These are phyloP conservation scores for Crossocerus cetratus DNA, from an alignment of 2,888 invertebrate genomes.

Conservation along the genomic window DNA sequence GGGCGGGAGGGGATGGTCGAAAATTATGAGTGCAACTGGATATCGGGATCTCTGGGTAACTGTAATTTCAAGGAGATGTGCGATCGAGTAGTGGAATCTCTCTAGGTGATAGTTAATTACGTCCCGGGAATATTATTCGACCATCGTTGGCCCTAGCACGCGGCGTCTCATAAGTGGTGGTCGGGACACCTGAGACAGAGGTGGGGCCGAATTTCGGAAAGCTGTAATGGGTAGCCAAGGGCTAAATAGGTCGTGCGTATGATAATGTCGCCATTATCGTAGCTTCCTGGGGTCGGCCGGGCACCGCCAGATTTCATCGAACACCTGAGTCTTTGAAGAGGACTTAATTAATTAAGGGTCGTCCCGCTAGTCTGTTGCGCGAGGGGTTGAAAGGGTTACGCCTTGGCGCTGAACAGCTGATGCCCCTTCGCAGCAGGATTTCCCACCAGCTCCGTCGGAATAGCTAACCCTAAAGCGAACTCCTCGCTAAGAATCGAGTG, in stretches of 20 bases:
- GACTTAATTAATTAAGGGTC: conserved; percentile 75
- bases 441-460: too few relatives aligned
- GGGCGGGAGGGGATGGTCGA: conserved; percentile 6
- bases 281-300: conserved; percentile 57
- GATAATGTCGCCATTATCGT: conserved; percentile 76
- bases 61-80: too few relatives aligned
- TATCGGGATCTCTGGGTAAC: too few relatives aligned
- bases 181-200: conserved; percentile 61
- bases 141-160: not conserved
- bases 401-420: conserved; percentile 69
- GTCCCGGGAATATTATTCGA: not conserved
- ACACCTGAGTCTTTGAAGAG: conserved; percentile 75
- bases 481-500: too few relatives aligned
- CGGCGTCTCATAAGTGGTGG: conserved; percentile 11
- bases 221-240: conserved; percentile 54
- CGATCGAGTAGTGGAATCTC: not conserved
- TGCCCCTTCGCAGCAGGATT: conserved; percentile 52
- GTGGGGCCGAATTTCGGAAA: conserved; percentile 57
- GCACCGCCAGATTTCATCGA: conserved; percentile 70
- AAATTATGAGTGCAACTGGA: not conserved
- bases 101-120: not conserved
- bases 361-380: conserved; percentile 65
- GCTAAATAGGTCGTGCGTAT: conserved; percentile 76
- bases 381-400: conserved; percentile 64
- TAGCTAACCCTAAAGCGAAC: too few relatives aligned